Base-by-base conservation (phyloP, 2,888 invertebrate genomes). In the Rhingia rostrata region DNA sequence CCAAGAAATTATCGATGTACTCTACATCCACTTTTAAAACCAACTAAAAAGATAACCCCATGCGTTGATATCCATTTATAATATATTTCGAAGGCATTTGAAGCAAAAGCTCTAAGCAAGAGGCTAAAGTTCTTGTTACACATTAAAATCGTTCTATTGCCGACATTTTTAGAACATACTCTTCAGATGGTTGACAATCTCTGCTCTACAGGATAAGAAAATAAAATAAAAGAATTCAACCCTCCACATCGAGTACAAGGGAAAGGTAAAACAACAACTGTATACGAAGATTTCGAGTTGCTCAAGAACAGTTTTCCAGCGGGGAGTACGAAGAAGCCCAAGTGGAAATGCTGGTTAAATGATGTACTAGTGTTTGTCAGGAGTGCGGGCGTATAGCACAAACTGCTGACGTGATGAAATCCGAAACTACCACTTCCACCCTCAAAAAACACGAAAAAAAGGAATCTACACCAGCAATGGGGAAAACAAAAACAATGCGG, bases 371-470 rank as follows among this genome's bases (percentile, higher is more conserved):
- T 75, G 79, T 78, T 73, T 69, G 58, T 33, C 49, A 22, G 85
- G 86, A 83, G 79, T 85, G 22, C 22, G 87, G 86, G 86, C 84
- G 64, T 69, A 35, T 9, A 3, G 85, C 78, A 79, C 70, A 87
- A 87, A 87, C 86, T 87, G 87, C 87, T 87, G 87, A 87, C 86
- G 87, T 87, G 87, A 87, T 87, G 86, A 87, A 87, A 87, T 81
- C 72, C 67, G 67, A 56, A 72, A 77, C 80, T 63, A 83, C 61
- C 82, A 75, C 79, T 75, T 67, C 81, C 81, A 78, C 75, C 72
- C 78, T 64, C 43, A 69, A 39, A n/a, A 60, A 69, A 58, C 60
- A 54, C 60, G 75, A 51, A 69, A 58, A 56, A 80, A 66, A 67
- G 39, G 12, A 32, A 73, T 56, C 37, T 67, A 58, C 35, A 74